Evolutionary conservation across 1,140 invertebrate genomes (phyloP), one percentile per base, ranked within the genome.

Genomic region (Philotrypesis tridentata): DNA sequence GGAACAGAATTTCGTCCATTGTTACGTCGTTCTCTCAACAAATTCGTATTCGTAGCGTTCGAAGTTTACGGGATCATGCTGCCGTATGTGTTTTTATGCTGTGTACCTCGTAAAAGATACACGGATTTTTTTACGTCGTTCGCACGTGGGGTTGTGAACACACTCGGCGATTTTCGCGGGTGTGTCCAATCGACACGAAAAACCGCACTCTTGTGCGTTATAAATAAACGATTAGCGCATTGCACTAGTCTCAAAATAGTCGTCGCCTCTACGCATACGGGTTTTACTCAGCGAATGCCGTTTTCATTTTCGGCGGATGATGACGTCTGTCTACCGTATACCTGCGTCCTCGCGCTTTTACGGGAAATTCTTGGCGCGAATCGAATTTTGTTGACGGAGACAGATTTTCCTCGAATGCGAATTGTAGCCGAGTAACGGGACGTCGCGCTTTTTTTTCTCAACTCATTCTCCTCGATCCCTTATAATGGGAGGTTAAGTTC

Each of bases 1-100:
- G 88, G 76, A 92, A 92, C 77, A 85, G 88, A 85, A 92, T 86
- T 84, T 92, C 91, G n/a, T 92, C 90, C 91, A 92, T 92, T 68
- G 83, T 88, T 85, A 40, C 74, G 74, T 82, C 0, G 55, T 29
- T 27, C 70, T 71, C 67, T 48, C 72, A 61, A 55, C n/a, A 43
- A 63, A 65, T 82, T 75, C 68, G 37, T 78, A 23, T 83, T 25
- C 31, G 37, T 48, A 29, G 2, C 60, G 55, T 61, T 75, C 55
- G 29, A 75, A 75, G 14, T 76, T 25, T 33, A 33, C n/a, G 48
- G 25, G 14, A 76, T 65, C 55, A 65, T 12, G 11, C 31, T n/a
- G 25, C 2, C 25, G n/a, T 61, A 9, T n/a, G 9, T 29, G 29
- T 31, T 60, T 43, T 75, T 37, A 37, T 37, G 4, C 9, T 29